Evolutionary conservation across 2,113 vertebrate genomes (phyloP).

Genomic region (Anhinga anhinga): DNA sequence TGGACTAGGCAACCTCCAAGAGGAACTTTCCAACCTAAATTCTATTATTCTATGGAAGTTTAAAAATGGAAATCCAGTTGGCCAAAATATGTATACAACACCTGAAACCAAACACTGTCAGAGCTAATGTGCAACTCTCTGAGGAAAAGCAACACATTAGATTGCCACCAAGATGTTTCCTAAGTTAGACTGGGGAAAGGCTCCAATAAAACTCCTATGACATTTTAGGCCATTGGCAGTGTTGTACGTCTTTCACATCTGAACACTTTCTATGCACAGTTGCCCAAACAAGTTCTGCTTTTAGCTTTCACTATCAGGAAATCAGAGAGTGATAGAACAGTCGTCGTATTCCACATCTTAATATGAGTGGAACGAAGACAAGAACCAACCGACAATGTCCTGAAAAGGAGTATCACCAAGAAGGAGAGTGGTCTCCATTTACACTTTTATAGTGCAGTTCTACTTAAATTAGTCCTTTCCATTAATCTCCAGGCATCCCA

Average conservation of each 20-base stretch:
- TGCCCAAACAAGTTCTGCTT: neutral
- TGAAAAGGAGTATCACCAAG: neutral
- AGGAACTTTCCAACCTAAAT: neutral
- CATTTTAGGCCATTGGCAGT: neutral
- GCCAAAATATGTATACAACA: neutral
- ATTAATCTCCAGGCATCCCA: neutral
- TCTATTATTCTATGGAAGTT: neutral
- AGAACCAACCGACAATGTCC: neutral
- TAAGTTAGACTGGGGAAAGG: neutral
- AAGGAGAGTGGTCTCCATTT: neutral
- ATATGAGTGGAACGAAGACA: neutral
- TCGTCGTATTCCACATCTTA: neutral
- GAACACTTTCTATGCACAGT: neutral
- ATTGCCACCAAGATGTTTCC: neutral
- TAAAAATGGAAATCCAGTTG: neutral
- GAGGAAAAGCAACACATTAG: neutral
- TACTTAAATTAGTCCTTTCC: neutral
- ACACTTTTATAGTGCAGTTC: neutral
- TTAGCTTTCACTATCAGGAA: neutral
- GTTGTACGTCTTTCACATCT: neutral
- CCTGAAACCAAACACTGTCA: neutral
- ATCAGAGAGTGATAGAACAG: neutral
- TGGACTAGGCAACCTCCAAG: neutral
- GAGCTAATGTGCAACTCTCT: neutral
- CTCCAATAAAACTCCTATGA: neutral